phyloP scores from a whole-genome alignment of 1,140 invertebrate genomes.

The Gonatopus flavifemur region DNA sequence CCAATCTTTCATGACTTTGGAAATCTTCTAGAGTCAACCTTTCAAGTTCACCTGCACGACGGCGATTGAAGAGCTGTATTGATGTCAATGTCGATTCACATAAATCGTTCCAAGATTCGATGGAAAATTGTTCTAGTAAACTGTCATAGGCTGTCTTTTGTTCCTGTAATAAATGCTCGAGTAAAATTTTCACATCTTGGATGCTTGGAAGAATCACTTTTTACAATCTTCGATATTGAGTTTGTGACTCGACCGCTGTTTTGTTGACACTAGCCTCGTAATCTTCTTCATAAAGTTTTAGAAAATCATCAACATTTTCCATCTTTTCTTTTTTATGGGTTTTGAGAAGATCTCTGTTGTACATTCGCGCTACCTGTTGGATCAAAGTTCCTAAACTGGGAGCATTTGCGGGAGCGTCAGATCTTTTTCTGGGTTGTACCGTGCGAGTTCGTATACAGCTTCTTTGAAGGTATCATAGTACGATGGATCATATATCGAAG shows the following conservation, averaged over 20 bases:
- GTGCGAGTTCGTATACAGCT: neutral
- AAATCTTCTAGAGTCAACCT: constrained; percentile 15
- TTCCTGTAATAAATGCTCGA: neutral
- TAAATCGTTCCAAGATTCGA: constrained; percentile 3
- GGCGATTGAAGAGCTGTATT: constrained; percentile 18
- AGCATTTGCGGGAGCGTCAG: neutral
- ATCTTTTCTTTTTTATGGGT: neutral
- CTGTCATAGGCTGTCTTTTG: neutral
- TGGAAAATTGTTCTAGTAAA: constrained; percentile 4
- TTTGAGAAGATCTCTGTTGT: neutral
- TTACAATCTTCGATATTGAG: constrained; percentile 2
- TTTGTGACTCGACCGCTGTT: constrained; percentile 12
- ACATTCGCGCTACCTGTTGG: neutral
- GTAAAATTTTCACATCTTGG: constrained; percentile 9
- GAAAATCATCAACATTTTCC: constrained; percentile 10
- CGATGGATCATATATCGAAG: neutral
- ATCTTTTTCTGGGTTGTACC: neutral
- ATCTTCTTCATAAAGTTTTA: constrained; percentile 13
- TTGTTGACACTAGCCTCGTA: constrained; percentile 11
- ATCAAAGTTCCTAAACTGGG: neutral
- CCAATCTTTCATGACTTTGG: constrained; percentile 7
- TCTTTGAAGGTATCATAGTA: neutral
- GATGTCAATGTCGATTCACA: constrained; percentile 5
- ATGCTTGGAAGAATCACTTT: constrained; percentile 1
- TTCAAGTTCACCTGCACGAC: constrained; percentile 21